A percentile compares a stretch with the other conserved stretches of the same genome.
phyloP scores from a whole-genome alignment of 1,140 invertebrate species.

The Hestina assimilis region DNA sequence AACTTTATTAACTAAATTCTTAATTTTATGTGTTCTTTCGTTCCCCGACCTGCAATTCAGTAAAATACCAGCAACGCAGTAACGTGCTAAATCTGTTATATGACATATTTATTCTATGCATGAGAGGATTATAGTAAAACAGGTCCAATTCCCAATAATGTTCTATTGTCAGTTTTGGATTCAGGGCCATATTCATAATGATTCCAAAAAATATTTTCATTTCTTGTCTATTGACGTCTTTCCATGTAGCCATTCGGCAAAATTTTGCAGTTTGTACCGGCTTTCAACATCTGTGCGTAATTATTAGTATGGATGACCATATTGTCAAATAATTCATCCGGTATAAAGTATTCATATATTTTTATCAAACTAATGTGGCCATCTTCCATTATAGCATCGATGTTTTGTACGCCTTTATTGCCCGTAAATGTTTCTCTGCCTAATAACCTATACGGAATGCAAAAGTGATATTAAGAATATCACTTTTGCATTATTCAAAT shows the following conservation, averaged over 20 bases:
- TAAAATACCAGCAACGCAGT: neutral
- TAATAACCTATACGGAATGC: too few species aligned
- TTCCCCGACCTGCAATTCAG: neutral
- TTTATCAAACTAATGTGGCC: neutral
- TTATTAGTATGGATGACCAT: neutral
- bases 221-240: constrained; percentile 24
- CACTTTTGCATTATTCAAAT: neutral
- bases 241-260: neutral
- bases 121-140: constrained; percentile 21
- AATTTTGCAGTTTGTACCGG: neutral
- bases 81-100: constrained; percentile 22
- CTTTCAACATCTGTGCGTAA: neutral
- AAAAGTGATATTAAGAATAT: constrained; percentile 9
- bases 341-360: neutral
- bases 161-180: constrained; percentile 31
- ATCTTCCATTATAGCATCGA: neutral
- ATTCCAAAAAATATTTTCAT: constrained; percentile 33
- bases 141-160: constrained; percentile 34
- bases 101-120: constrained; percentile 32
- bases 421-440: neutral
- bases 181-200: constrained; percentile 30
- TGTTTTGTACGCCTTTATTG: neutral
- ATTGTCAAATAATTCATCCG: neutral
- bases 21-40: neutral
- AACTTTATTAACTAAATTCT: neutral